Evolutionary conservation across 2,888 invertebrate genomes (phyloP), one percentile per base, ranked within the genome.

Genomic region (Dysmachus trigonus): DNA sequence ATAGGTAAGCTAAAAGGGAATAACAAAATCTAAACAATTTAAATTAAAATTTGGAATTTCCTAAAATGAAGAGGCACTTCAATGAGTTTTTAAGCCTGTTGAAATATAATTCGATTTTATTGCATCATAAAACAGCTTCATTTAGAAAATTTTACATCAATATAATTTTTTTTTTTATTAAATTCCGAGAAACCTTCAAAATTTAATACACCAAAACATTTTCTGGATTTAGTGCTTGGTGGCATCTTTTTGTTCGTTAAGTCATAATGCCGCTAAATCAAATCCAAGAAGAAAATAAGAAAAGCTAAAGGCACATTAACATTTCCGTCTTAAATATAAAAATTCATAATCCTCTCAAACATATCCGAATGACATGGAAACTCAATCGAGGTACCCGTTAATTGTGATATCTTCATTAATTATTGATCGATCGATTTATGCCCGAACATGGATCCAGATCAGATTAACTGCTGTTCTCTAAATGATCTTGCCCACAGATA

Each of bases 391-490:
- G n/a, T 53, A 77, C 22, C 74, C 41, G 35, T 62, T 30, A 79
- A 51, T 35, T 41, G 71, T 73, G 35, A 73, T 35, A 73, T 73
- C 73, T 73, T 73, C 35, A 73, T 73, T 73, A 73, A 73, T 73
- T 35, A 73, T 73, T 73, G 73, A 73, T 73, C 73, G 73, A 76
- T 76, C 38, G 76, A 76, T 27, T 35, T 35, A 76, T 35, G 22
- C 35, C 76, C 10, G 76, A 76, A 41, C 76, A 41, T 41, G 38
- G 76, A 76, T 76, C 41, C 38, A 38, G 41, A 76, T 76, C 76
- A 38, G 76, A 76, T 76, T 41, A 76, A 38, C 35, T 38, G 38
- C 76, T 76, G 76, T 41, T 76, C 76, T 41, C 76, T 76, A 73
- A 73, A 73, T 62, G 62, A 73, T 73, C 73, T 73, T 27, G 62